These are phyloP conservation scores for Bombus haemorrhoidalis DNA, from an alignment of 1,140 invertebrate species.

Conservation along the genomic window DNA sequence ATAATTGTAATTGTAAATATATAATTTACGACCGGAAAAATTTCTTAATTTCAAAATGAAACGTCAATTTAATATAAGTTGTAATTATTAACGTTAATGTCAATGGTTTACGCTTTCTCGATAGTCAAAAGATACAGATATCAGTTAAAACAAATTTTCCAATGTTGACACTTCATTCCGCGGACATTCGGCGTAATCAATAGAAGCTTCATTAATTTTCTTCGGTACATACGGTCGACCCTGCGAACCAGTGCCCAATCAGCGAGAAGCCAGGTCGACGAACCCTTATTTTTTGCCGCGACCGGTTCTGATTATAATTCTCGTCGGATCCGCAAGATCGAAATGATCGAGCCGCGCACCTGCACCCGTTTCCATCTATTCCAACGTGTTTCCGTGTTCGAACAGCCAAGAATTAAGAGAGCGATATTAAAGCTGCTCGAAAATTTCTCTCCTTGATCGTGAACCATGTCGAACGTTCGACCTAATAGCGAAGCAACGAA, in stretches of 20 bases:
- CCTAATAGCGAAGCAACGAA: not conserved
- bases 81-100: not conserved
- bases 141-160: not conserved
- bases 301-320: conserved; percentile 18
- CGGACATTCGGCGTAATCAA: not conserved
- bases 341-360: conserved; percentile 27
- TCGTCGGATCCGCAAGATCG: not conserved
- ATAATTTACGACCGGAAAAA: not conserved
- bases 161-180: not conserved
- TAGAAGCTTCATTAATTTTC: not conserved
- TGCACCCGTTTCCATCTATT: conserved; percentile 6
- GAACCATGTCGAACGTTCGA: not conserved
- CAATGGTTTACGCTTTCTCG: not conserved
- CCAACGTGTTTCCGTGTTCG: not conserved
- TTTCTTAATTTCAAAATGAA: not conserved
- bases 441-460: conserved; percentile 4
- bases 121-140: not conserved
- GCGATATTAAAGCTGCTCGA: not conserved
- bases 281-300: conserved; percentile 2
- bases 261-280: conserved; percentile 1
- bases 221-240: not conserved
- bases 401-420: conserved; percentile 8
- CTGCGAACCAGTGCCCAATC: not conserved
- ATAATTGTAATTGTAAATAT: not conserved
- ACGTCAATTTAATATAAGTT: not conserved